Evolutionary conservation across 2,113 vertebrate genomes (phyloP).

Genomic region (Neoarius graeffei): DNA sequence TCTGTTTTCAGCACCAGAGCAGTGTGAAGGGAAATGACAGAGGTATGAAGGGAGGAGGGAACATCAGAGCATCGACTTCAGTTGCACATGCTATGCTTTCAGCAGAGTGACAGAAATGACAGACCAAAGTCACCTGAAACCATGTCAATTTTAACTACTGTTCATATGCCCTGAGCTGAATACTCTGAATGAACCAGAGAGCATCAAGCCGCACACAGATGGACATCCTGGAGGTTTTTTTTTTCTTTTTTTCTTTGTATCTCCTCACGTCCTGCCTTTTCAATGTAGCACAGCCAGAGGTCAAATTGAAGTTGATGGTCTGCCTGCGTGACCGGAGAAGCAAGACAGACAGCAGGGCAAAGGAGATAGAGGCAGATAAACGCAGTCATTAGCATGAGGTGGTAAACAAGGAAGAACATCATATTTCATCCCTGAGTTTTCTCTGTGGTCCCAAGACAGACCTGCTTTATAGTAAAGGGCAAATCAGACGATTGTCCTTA

Average conservation of each 20-base stretch:
- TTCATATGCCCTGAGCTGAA: slow-evolving; percentile 81
- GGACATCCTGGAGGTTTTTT: background rate
- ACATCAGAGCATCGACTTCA: slow-evolving; percentile 49
- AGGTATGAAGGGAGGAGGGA: slow-evolving; percentile 17
- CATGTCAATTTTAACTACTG: slow-evolving; percentile 77
- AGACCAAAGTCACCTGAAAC: slow-evolving; percentile 87
- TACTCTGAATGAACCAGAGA: slow-evolving; percentile 83
- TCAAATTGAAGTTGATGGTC: slow-evolving; percentile 21
- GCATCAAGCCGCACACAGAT: slow-evolving; percentile 3
- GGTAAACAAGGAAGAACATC: slow-evolving; percentile 23
- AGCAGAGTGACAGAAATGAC: slow-evolving; percentile 82
- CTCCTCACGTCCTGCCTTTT: background rate
- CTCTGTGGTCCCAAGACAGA: slow-evolving; percentile 1
- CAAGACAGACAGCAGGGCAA: background rate
- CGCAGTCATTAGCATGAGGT: background rate
- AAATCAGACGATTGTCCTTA: slow-evolving; percentile 23
- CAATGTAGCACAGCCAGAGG: background rate
- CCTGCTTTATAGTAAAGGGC: slow-evolving; percentile 33
- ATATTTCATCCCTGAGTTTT: background rate
- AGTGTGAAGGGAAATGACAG: slow-evolving; percentile 67
- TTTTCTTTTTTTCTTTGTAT: background rate
- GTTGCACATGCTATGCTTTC: slow-evolving; percentile 75
- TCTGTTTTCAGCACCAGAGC: slow-evolving; percentile 75
- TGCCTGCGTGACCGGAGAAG: slow-evolving; percentile 16
- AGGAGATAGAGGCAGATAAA: slow-evolving; percentile 3